Conservation (phyloP, 2,113 vertebrate species). For the Thamnophis sirtalis region DNA sequence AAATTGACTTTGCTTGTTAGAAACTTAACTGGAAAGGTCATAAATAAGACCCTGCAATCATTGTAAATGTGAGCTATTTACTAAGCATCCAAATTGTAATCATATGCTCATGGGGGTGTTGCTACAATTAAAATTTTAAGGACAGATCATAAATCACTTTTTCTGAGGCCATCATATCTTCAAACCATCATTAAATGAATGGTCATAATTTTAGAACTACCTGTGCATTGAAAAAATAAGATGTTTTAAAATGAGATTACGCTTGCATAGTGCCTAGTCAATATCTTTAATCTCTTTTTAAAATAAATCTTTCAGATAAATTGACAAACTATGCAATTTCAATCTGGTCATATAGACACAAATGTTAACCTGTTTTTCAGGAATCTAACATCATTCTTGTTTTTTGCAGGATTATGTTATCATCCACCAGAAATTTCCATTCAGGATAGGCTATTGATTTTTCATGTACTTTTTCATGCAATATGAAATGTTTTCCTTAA, state of each 20-base stretch:
- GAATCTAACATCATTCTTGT: neutral
- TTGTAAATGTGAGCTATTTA: neutral
- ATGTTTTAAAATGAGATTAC: slow-evolving; percentile 29
- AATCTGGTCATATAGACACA: neutral
- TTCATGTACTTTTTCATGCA: neutral
- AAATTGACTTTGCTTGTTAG: no score
- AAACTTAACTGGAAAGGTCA: neutral
- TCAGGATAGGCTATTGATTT: neutral
- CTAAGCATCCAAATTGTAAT: neutral
- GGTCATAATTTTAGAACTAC: neutral
- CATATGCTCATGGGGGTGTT: neutral
- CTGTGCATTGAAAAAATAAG: slow-evolving; percentile 21
- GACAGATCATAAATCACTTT: neutral
- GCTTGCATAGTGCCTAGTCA: neutral
- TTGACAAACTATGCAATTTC: neutral
- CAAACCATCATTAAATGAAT: neutral
- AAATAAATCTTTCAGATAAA: neutral
- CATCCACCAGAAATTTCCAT: neutral
- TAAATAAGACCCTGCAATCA: neutral
- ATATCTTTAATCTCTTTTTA: neutral
- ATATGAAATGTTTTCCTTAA: neutral
- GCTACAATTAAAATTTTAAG: neutral
- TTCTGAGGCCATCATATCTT: neutral
- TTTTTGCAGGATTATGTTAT: neutral
- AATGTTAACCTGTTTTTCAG: neutral